Evolutionary conservation across 35 echinoderm and acorn worm species (phyloP), one percentile per base, ranked within the genome.

Genomic region (Apostichopus californicus): DNA sequence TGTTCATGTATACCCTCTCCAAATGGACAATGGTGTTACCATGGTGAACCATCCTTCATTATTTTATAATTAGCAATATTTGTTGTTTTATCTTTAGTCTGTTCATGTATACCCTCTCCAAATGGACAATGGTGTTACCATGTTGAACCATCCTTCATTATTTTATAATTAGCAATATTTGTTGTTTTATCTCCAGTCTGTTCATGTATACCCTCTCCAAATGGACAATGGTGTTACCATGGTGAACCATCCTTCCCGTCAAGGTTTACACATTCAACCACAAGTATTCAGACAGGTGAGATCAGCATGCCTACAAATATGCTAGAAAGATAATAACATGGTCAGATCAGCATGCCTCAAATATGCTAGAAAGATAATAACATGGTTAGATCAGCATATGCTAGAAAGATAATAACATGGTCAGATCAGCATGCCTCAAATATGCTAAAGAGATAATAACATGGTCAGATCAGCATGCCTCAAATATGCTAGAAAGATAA

Each of bases 281-380:
- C 97, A 99, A 78, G 93, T 99, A 64, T 99, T 99, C 90, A 95
- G 90, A 93, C 97, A 99, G 95, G 97, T 99, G 71, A 22, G 15
- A 5, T 7, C 11, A 60, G 58, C 6, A 60, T 60, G 1, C 58
- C 11, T 34, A 34, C 58, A 60, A 60, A 60, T 60, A 60, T 34
- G 28, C 58, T 9, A 12, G 58, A 12, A 60, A 60, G 58, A 60
- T 60, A 34, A 34, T 34, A 34, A 34, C 28, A 34, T 34, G 28
- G 28, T 34, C 28, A 34, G 28, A 34, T 34, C 28, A 34, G 28
- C 28, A 34, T 34, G 28, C 28, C 28, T 34, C 28, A 34, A 34
- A 34, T 34, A 34, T 34, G 28, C 28, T 34, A 34, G 28, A 34
- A 34, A 34, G 28, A 34, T 34, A 34, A 34, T 34, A 34, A 34